Percentiles rank a stretch among this genome's conserved stretches.
Evolutionary conservation across 2,888 invertebrate species (phyloP).

Genomic region (Eupithecia subfuscata): DNA sequence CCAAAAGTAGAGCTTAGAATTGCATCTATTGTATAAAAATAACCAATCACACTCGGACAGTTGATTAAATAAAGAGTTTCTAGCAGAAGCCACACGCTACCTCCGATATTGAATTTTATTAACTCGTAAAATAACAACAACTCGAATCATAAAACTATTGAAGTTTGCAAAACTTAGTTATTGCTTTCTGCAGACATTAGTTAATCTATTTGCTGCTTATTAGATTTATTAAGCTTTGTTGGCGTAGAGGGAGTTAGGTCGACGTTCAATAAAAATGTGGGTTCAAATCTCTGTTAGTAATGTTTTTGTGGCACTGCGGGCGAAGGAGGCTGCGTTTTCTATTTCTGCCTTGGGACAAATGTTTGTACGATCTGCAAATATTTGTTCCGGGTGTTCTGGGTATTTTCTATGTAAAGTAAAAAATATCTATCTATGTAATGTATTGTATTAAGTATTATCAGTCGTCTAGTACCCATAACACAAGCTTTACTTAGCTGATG

Average conservation of each 20-base stretch:
- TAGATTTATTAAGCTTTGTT: not conserved
- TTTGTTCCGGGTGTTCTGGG: too few species aligned
- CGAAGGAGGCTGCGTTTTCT: too few species aligned
- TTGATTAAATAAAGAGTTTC: not conserved
- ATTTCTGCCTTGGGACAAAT: too few species aligned
- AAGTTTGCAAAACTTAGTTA: constrained; percentile 42
- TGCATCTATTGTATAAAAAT: not conserved
- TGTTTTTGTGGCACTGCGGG: too few species aligned
- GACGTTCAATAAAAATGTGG: not conserved
- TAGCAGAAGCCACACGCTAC: not conserved
- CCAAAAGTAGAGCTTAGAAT: not conserved
- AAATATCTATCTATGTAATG: too few species aligned
- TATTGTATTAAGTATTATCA: too few species aligned
- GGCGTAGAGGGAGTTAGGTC: not conserved
- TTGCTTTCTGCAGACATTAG: constrained; percentile 42
- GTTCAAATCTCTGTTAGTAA: not conserved
- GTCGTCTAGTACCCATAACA: too few species aligned
- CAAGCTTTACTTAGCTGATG: too few species aligned
- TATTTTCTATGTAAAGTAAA: too few species aligned
- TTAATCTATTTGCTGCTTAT: not conserved
- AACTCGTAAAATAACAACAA: constrained; percentile 24
- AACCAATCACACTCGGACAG: not conserved
- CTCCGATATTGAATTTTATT: constrained; percentile 24
- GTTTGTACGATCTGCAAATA: too few species aligned
- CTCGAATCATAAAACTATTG: constrained; percentile 41